Evolutionary conservation across 2,888 invertebrate genomes (phyloP), one percentile per base, ranked within the genome.

Genomic region (Elegia similella): DNA sequence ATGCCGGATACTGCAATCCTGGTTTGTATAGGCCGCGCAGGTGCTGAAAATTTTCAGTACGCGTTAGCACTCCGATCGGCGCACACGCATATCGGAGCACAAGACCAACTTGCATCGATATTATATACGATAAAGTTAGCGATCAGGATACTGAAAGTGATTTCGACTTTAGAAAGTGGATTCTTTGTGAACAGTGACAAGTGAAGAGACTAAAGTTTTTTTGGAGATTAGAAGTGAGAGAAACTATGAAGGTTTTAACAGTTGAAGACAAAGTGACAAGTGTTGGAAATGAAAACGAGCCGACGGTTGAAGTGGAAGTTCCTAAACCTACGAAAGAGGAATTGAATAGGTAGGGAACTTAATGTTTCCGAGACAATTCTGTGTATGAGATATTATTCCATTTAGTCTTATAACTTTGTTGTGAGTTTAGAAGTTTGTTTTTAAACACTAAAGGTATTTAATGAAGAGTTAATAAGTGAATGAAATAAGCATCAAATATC

Each of bases 1-100:
- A 90, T 90, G 90, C 88, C 89, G 88, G 90, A 90, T 88, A 82
- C 86, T 85, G 85, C 81, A 82, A 73, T 76, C 74, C 71, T 66
- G 65, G 63, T 64, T 70, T 72, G 79, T 72, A 70, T 63, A 68
- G 68, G 63, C 68, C 62, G 60, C 70, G 67, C 78, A 78, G 80
- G 79, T 76, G 72, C 56, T 46, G 34, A 55, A 59, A 23, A 57
- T 59, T 66, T 57, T 72, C 76, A 78, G 76, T 74, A 68, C 69
- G 66, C 66, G 59, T 32, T 60, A 56, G 67, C 62, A 63, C 55
- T 56, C 61, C 70, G 63, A 42, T 56, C 61, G 58, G 71, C 66
- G 70, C 70, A 69, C 64, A 75, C 74, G 78, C 70, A 72, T 70
- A 68, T 65, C 57, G 15, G 58, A 56, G 58, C 52, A 53, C 58